phyloP scores from a whole-genome alignment of 30 jellyfish, hydroid and myxozoan species.

The Hydractinia echinata region DNA sequence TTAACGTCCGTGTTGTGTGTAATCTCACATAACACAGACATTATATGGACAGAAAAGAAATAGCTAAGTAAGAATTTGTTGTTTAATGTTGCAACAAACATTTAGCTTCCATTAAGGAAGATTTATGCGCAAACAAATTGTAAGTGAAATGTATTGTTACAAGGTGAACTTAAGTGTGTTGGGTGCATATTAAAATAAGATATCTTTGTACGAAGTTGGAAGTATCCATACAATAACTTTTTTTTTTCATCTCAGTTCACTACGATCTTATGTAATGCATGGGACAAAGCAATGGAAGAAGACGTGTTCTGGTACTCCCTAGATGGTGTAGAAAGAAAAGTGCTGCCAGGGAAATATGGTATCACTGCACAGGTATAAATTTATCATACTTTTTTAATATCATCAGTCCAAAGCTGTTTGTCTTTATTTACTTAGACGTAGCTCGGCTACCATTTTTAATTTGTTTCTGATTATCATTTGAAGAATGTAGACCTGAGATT shows the following conservation, averaged over 20 bases:
- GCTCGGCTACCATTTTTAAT: background rate
- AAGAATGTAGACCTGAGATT: background rate
- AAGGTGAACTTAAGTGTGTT: too few relatives aligned
- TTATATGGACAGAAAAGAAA: background rate
- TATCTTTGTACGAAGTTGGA: too few relatives aligned
- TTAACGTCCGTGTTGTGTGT: too few relatives aligned
- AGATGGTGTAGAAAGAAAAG: conserved; percentile 40
- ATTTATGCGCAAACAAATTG: background rate
- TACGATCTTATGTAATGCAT: conserved; percentile 19
- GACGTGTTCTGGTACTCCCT: conserved; percentile 61
- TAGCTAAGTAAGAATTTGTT: background rate
- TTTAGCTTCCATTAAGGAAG: background rate
- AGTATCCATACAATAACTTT: too few relatives aligned
- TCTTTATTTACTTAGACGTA: background rate
- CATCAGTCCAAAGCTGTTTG: background rate
- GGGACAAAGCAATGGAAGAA: conserved; percentile 63
- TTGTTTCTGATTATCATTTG: background rate
- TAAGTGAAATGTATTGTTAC: too few relatives aligned
- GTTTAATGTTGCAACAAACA: background rate
- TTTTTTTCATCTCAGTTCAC: conserved; percentile 42
- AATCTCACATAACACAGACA: too few relatives aligned
- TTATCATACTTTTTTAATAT: background rate
- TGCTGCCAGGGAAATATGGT: conserved; percentile 44
- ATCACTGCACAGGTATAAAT: conserved; percentile 59
- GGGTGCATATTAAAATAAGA: too few relatives aligned